Evolutionary conservation across 2,797 vertebrate genomes (phyloP), one percentile per base, ranked within the genome.

Genomic region (Cuniculus paca): DNA sequence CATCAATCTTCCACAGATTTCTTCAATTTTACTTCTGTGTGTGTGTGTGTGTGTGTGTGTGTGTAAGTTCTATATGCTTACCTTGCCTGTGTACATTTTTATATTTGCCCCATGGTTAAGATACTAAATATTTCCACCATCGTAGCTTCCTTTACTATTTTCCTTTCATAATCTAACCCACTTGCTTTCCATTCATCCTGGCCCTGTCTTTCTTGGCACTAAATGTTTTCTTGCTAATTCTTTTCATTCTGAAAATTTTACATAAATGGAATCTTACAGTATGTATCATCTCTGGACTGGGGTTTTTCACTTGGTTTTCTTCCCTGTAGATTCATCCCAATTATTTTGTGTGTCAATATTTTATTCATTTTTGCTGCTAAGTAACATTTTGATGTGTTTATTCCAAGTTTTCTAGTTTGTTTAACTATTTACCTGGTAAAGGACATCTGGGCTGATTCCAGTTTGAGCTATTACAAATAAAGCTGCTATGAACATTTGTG

Each of bases 341-440:
- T 86, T 77, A 52, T 60, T 72, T 2, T 60, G 14, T 92, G 5
- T 39, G 61, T 95, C 50, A 82, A 0, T 56, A 86, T 68, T 89
- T 94, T 91, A 45, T 36, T 90, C 17, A 50, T 81, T 92, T 95
- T 84, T 60, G 88, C 77, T 72, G n/a, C 72, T 88, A 17, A 56
- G 34, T 63, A 24, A 20, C 75, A 79, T 28, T 81, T 1, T 45
- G 34, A 1, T 48, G 20, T 96, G 3, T 79, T 11, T 85, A n/a
- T 39, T 85, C n/a, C 31, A 88, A 54, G 12, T 72, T 65, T 50
- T 60, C 82, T 52, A 31, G 20, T 92, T 88, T 90, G 48, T 88
- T 93, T 90, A 70, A 79, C 48, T 54, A 17, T 79, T 85, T 80
- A 28, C 61, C n/a, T 96, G 45, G 19, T 83, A n/a, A 95, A 90